Evolutionary conservation across 1,140 invertebrate species (phyloP).

Genomic region (Brachionus rotundiformis): DNA sequence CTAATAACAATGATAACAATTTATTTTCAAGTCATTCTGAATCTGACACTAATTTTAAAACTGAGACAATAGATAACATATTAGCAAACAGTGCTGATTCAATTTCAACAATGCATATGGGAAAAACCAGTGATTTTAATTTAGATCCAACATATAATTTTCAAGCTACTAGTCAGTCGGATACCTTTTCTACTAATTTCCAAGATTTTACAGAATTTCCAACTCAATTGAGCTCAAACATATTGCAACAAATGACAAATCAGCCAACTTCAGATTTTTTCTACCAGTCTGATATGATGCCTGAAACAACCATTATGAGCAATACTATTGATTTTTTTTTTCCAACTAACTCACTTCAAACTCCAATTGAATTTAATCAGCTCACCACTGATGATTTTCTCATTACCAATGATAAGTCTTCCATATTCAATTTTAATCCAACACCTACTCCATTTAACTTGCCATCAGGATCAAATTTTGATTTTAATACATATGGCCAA

Average conservation of each 20-base stretch:
- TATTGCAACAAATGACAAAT: no score
- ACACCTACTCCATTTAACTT: neutral
- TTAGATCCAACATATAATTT: no score
- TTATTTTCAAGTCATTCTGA: no score
- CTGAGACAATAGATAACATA: no score
- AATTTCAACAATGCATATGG: no score
- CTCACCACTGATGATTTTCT: neutral
- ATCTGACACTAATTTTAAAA: no score
- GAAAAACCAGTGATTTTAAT: no score
- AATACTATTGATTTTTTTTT: neutral
- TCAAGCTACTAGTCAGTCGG: neutral
- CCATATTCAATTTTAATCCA: neutral
- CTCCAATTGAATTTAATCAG: neutral
- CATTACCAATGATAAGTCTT: neutral
- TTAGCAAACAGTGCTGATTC: no score
- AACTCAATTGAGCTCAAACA: neutral
- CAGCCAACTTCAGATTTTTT: neutral
- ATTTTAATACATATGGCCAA: neutral
- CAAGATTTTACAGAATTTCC: neutral
- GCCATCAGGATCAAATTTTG: neutral
- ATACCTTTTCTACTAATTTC: neutral
- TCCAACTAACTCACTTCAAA: neutral
- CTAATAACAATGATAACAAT: no score
- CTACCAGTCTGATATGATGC: neutral
- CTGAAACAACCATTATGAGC: neutral